Evolutionary conservation across 2,888 invertebrate genomes (phyloP), one percentile per base, ranked within the genome.

Genomic region (Protonemura montana): DNA sequence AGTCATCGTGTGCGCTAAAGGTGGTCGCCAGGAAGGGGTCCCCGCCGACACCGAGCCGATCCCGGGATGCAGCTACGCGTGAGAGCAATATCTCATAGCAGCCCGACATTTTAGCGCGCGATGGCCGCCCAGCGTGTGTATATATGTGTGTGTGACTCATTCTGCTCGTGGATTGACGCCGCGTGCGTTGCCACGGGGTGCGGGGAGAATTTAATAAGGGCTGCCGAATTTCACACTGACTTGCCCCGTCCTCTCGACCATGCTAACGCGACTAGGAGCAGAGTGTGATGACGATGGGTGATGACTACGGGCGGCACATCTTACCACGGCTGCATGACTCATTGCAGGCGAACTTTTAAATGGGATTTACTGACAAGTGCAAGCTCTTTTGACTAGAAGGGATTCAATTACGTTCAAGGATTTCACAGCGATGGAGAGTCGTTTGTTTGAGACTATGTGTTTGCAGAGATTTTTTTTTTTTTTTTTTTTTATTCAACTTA

Each of bases 211-310:
- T 91, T 91, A 91, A 91, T 91, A 91, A 91, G 90, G 90, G 90
- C 89, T 90, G 89, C 89, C 89, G 90, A 91, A 91, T 91, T 91
- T 91, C 91, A 90, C 91, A 91, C 90, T 90, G 91, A 91, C 90
- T 91, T 90, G 90, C 89, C 89, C 88, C 89, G 89, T 87, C 86
- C 87, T 85, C 87, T 86, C 86, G 86, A 86, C 85, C 87, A 86
- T n/a, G 85, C 87, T 85, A 84, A 84, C 59, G n/a, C 27, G 76
- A 13, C 5, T 3, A 5, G 78, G 2, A 3, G 16, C 59, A 59
- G 59, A 25, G 3, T 27, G 76, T 16, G 6, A 13, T 10, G 7
- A 28, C 7, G 78, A 78, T 28, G 5, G n/a, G 35, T 35, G 35
- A 6, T 35, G 3, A 35, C 5, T 35, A 10, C 35, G 35, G 35